Conservation (phyloP, 2,888 invertebrate genomes). For the Labia minor region DNA sequence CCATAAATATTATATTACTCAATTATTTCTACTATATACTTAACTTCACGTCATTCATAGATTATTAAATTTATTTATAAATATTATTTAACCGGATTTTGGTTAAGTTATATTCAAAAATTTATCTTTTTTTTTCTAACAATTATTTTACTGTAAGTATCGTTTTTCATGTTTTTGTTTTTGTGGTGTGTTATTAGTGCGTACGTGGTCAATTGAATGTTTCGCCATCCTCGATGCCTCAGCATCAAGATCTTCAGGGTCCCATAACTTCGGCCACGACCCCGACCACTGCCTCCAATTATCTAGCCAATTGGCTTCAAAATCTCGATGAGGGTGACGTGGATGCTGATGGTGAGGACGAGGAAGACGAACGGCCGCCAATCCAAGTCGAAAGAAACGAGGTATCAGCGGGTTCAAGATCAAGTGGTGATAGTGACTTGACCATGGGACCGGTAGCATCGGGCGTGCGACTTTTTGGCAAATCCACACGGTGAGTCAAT, state of each 20-base stretch:
- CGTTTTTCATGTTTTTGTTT: background rate
- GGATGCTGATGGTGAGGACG: background rate
- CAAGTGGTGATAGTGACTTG: background rate
- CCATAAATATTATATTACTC: too few relatives aligned
- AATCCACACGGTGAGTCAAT: background rate
- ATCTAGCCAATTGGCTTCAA: background rate
- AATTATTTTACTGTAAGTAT: background rate
- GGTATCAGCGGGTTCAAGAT: background rate
- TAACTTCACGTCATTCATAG: too few relatives aligned
- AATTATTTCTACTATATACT: too few relatives aligned
- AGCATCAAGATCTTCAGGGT: constrained; percentile 7
- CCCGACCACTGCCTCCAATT: background rate
- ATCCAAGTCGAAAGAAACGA: background rate
- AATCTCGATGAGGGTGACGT: background rate
- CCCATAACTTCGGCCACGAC: background rate
- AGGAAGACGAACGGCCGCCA: background rate
- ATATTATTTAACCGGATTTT: too few relatives aligned
- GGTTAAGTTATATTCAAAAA: too few relatives aligned
- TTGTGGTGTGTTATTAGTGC: too few relatives aligned
- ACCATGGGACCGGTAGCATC: background rate
- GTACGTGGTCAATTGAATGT: constrained; percentile 7
- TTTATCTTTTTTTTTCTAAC: too few relatives aligned
- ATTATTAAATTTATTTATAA: too few relatives aligned
- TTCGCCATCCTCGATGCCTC: background rate
- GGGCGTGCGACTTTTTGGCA: background rate